phyloP scores from a whole-genome alignment of 1,140 invertebrate species.

The Pachypsylla venusta region DNA sequence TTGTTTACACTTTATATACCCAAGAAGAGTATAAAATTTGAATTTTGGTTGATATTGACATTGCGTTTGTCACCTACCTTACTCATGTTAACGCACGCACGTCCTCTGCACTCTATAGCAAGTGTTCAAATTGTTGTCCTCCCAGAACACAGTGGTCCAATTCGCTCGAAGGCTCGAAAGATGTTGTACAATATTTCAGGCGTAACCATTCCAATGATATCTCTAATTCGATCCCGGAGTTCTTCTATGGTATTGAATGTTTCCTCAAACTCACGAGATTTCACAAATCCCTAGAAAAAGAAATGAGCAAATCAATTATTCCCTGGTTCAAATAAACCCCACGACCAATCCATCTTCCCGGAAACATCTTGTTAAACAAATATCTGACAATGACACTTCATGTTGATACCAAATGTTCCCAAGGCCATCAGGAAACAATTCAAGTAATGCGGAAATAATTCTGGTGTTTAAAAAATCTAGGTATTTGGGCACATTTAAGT shows the following conservation, averaged over 20 bases:
- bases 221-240: not conserved
- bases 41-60: too few relatives aligned
- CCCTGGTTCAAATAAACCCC: not conserved
- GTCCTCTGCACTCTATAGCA: too few relatives aligned
- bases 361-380: not conserved
- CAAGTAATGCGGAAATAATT: not conserved
- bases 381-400: not conserved
- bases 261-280: not conserved
- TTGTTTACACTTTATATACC: too few relatives aligned
- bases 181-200: not conserved
- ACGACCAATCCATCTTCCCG: not conserved
- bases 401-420: not conserved
- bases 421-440: not conserved
- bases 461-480: not conserved
- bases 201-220: not conserved
- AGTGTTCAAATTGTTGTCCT: not conserved
- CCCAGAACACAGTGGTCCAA: not conserved
- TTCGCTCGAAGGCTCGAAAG: not conserved
- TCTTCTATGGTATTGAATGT: not conserved
- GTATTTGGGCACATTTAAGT: not conserved
- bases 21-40: too few relatives aligned
- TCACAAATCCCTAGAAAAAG: not conserved
- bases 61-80: too few relatives aligned
- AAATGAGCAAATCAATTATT: too few relatives aligned
- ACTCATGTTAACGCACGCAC: too few relatives aligned